These are phyloP conservation scores for Thelaira solivaga DNA, from an alignment of 2,888 invertebrate species.

Conservation along the genomic window DNA sequence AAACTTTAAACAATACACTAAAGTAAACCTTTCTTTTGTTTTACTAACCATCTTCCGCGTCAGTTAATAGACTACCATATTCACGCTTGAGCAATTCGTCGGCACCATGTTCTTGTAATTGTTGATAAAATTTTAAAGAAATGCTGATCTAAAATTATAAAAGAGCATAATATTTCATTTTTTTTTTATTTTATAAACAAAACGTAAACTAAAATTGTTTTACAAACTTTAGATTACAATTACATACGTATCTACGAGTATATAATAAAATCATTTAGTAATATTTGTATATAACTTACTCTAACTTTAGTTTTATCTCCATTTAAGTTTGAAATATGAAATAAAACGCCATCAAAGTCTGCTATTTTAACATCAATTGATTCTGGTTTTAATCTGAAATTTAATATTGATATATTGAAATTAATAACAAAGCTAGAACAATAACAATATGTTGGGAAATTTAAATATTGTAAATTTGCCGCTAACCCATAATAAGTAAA, in stretches of 20 bases:
- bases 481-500: too few species aligned
- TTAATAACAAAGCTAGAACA: background rate
- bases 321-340: slow-evolving; percentile 98
- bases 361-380: slow-evolving; percentile 95
- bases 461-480: too few species aligned
- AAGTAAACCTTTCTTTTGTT: slow-evolving; percentile 7
- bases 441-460: too few species aligned
- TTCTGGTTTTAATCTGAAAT: slow-evolving; percentile 86
- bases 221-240: background rate
- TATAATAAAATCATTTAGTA: too few species aligned
- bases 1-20: background rate
- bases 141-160: slow-evolving; percentile 90
- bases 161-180: too few species aligned
- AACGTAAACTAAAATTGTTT: background rate
- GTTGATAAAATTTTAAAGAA: slow-evolving; percentile 98
- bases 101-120: slow-evolving; percentile 98
- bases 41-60: slow-evolving; percentile 89
- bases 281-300: too few species aligned
- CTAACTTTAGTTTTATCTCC: slow-evolving; percentile 98
- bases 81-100: slow-evolving; percentile 96
- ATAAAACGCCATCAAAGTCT: slow-evolving; percentile 99
- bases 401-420: background rate
- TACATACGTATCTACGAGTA: background rate
- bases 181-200: too few species aligned
- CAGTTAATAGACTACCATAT: slow-evolving; percentile 89